A percentile compares a stretch with the other conserved stretches of the same genome.
Conservation (phyloP, 2,888 invertebrate species). For the Oscheius sp. region DNA sequence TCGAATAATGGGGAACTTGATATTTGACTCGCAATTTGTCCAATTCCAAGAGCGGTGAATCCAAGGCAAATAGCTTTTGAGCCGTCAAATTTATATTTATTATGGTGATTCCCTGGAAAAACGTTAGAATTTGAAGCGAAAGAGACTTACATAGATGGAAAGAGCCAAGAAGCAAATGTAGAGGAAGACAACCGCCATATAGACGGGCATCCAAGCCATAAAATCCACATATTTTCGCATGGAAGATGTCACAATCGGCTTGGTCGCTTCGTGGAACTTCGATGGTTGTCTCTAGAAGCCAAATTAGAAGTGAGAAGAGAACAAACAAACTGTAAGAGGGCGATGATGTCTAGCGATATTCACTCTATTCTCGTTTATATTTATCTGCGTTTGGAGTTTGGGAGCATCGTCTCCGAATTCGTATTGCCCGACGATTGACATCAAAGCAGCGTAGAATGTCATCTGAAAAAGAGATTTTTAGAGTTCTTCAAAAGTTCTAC, state of each 20-base stretch:
- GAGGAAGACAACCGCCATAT: slow-evolving; percentile 51
- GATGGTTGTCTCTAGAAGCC: slow-evolving; percentile 60
- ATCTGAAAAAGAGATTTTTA: slow-evolving; percentile 50
- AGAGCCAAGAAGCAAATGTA: slow-evolving; percentile 62
- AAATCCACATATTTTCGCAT: slow-evolving; percentile 51
- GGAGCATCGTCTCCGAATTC: slow-evolving; percentile 57
- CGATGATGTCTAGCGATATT: slow-evolving; percentile 52
- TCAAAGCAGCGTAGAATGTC: slow-evolving; percentile 64
- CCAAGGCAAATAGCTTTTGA: slow-evolving; percentile 63
- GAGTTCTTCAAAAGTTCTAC: slow-evolving; percentile 39
- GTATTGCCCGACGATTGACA: slow-evolving; percentile 59
- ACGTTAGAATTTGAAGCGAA: not conserved
- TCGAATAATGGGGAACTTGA: slow-evolving; percentile 59
- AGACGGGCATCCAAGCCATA: slow-evolving; percentile 57
- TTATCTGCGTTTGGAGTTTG: slow-evolving; percentile 39
- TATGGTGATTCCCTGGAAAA: slow-evolving; percentile 61
- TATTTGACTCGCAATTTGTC: slow-evolving; percentile 60
- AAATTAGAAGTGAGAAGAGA: not conserved
- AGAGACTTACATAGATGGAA: slow-evolving; percentile 56
- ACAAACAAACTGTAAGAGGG: slow-evolving; percentile 35
- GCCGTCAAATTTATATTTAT: slow-evolving; percentile 67
- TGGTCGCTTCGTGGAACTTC: slow-evolving; percentile 68
- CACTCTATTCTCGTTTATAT: slow-evolving; percentile 52
- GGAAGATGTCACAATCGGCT: slow-evolving; percentile 61
- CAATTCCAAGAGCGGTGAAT: slow-evolving; percentile 62